Evolutionary conservation across 2,113 vertebrate genomes (phyloP).

Genomic region (Salvator merianae): DNA sequence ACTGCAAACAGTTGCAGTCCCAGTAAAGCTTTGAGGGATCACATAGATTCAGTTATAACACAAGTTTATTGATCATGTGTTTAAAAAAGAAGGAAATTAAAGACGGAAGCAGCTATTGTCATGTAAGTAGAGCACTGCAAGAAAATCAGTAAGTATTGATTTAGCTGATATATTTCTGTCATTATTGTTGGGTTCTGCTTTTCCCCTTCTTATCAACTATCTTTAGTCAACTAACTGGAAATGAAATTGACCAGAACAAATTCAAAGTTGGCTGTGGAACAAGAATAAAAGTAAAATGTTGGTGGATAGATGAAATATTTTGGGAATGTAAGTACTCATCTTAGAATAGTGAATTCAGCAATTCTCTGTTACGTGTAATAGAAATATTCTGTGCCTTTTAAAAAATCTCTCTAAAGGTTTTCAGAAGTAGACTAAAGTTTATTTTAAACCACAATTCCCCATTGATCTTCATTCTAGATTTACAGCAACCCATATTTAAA

Average conservation of each 20-base stretch:
- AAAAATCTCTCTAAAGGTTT: constrained; percentile 38
- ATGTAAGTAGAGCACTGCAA: neutral
- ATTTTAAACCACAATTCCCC: constrained; percentile 18
- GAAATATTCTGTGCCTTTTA: no score
- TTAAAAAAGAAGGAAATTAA: neutral
- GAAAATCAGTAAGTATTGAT: constrained; percentile 3
- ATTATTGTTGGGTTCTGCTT: neutral
- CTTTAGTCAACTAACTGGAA: neutral
- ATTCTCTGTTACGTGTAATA: constrained; percentile 33
- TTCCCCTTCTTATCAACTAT: neutral
- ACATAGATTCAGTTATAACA: neutral
- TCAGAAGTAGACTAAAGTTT: constrained; percentile 37
- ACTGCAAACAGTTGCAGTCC: neutral
- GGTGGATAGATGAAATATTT: neutral
- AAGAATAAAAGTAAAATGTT: neutral
- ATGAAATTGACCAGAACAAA: neutral
- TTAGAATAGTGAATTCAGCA: neutral
- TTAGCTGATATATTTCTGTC: neutral
- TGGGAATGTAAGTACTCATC: neutral
- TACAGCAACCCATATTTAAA: neutral
- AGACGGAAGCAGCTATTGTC: neutral
- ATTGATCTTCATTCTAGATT: constrained; percentile 8
- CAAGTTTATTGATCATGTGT: neutral
- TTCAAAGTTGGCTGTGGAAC: neutral
- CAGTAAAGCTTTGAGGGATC: neutral